Evolutionary conservation across 2,113 vertebrate species (phyloP).

Genomic region (Reinhardtius hippoglossoides): DNA sequence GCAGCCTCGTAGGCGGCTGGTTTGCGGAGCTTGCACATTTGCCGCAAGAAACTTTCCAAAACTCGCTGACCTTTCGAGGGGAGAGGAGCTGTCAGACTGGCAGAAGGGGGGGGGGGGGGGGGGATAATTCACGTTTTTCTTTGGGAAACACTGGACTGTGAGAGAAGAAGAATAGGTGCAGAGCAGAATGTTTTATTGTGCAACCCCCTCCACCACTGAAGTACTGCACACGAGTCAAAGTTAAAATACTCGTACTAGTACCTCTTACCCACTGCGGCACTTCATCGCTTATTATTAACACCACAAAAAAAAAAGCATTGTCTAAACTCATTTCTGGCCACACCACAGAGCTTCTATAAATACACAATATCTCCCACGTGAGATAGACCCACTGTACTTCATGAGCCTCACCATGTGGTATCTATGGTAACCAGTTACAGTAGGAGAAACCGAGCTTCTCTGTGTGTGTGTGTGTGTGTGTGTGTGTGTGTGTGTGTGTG

Average conservation of each 20-base stretch:
- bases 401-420: slow-evolving; percentile 73
- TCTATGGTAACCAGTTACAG: slow-evolving; percentile 81
- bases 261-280: neutral
- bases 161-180: neutral
- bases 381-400: slow-evolving; percentile 78
- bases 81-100: neutral
- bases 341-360: slow-evolving; percentile 77
- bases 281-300: slow-evolving; percentile 6
- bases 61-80: slow-evolving; percentile 42
- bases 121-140: neutral
- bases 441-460: slow-evolving; percentile 69
- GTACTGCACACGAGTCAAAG: slow-evolving; percentile 19
- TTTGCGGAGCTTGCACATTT: slow-evolving; percentile 52
- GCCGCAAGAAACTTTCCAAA: slow-evolving; percentile 34
- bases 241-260: neutral
- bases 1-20: slow-evolving; percentile 6
- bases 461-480: neutral
- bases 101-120: no score
- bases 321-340: slow-evolving; percentile 70
- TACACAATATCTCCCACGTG: slow-evolving; percentile 75
- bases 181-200: neutral
- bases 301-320: slow-evolving; percentile 43
- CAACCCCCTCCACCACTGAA: neutral
- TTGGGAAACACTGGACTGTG: neutral
- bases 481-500: slow-evolving; percentile 2